Conservation (phyloP, 2,113 vertebrate genomes). For the Perca fluviatilis region DNA sequence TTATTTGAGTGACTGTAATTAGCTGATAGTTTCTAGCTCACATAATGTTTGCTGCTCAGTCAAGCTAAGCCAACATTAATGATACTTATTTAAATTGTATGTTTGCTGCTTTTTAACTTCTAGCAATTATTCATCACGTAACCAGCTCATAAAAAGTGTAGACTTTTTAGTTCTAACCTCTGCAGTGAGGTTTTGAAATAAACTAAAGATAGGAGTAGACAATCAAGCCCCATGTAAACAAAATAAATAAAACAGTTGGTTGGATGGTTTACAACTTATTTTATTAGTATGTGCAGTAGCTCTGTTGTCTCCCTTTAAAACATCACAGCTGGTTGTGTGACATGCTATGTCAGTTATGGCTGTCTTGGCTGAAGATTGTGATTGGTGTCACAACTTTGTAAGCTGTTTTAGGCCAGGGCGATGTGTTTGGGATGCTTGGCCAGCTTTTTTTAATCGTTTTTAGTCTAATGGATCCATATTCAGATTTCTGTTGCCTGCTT, state of each 20-base stretch:
- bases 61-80: conserved; percentile 16
- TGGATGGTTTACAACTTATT: not conserved
- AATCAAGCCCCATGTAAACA: not conserved
- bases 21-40: conserved; percentile 45
- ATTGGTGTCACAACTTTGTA: not conserved
- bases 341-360: not conserved
- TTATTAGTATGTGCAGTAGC: not conserved
- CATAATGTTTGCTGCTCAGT: conserved; percentile 47
- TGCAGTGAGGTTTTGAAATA: not conserved
- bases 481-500: not conserved
- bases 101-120: conserved; percentile 5
- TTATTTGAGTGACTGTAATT: conserved; percentile 63
- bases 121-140: not conserved
- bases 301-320: not conserved
- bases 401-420: not conserved
- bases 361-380: not conserved
- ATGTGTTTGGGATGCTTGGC: not conserved
- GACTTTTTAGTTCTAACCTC: not conserved
- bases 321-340: not conserved
- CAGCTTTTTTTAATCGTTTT: not conserved
- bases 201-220: not conserved
- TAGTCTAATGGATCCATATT: not conserved
- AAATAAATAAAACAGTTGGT: conserved; percentile 2
- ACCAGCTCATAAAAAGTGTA: not conserved
- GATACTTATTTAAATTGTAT: conserved; percentile 32